Base-by-base conservation (phyloP, 2,113 vertebrate genomes). In the Herpailurus yagouaroundi region DNA sequence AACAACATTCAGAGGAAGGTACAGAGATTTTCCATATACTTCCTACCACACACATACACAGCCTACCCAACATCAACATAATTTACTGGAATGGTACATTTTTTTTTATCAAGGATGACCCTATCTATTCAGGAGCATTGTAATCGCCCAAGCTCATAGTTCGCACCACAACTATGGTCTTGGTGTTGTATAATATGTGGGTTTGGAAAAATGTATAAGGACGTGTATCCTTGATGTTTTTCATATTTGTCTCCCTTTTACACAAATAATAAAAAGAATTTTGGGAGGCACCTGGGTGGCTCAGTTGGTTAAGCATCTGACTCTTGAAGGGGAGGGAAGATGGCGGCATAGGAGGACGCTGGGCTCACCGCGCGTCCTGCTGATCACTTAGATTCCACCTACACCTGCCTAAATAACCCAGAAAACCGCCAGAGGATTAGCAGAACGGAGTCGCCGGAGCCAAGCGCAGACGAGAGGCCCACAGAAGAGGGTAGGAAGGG, bases 201-300 rank as follows among this genome's bases (percentile, higher is more conserved):
- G 16, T 50, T 50, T 77, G 45, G 45, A 50, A 48, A 33, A 77
- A 50, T 50, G 29, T 52, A 79, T 52, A 50, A 79, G 33, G 48
- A 36, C 52, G 16, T 1, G 5, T 57, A 36, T 23, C 21, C 25
- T 29, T 85, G 6, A 64, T 25, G 60, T 23, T 45, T 88, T 66
- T 77, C 41, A 81, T 0, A 0, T 88, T 97, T 6, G 0, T 97
- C 31, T 80, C 19, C 48, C 77, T 89, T 73, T 76, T 33, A 94
- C 27, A 33, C 89, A 80, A 33, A 29, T 18, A 68, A 73, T 41
- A 33, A 73, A 4, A 63, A 81, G 55, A 84, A 14, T 83, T 83
- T 91, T 27, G 9, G 57, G 21, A 25, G 21, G 57, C 21, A 23
- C 57, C 57, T 60, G 57, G 57, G 57, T 60, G 57, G 57, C 57